Base-by-base conservation (phyloP, 2,888 invertebrate genomes). In the Tinea trinotella region DNA sequence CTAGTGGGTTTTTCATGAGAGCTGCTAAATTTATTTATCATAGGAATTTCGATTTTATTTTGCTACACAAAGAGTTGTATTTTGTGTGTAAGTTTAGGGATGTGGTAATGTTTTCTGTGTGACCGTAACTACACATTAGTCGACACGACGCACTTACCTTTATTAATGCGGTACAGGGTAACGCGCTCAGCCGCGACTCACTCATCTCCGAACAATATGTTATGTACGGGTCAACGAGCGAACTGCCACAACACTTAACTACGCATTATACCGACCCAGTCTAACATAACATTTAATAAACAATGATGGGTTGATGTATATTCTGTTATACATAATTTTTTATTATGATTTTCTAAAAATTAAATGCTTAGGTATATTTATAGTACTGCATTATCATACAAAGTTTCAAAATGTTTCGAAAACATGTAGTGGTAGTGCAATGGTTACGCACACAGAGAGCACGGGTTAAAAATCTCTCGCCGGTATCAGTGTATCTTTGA, bases 91-190 rank as follows among this genome's bases (percentile, higher is more conserved):
- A 10, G 10, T 17, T 3, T 48, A 3, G 40, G 40, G 48, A 48
- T 19, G 48, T 19, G 2, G 48, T 19, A 48, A 48, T 35, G 81
- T 81, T 81, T 80, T 78, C 76, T 74, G 81, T 71, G 71, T 67
- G 72, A 70, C 70, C 74, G 74, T 83, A 81, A 83, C 77, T 75
- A 71, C 76, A 80, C 81, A 83, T 83, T 83, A 82, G 76, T 69
- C 68, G 74, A 73, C 75, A 68, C 71, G 72, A 69, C 72, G 70
- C 75, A 71, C 74, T 80, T 78, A 80, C 81, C 78, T 82, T 79
- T 81, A 81, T 78, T 78, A 81, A 81, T 81, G 77, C 66, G 74
- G 70, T 75, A 79, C 81, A 80, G 70, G 76, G 72, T 68, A 75
- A 70, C 65, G 69, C 71, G 73, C 75, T 79, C 70, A 69, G 61